These are phyloP conservation scores for Barbus barbus DNA, from an alignment of 2,113 vertebrate genomes.

Conservation along the genomic window DNA sequence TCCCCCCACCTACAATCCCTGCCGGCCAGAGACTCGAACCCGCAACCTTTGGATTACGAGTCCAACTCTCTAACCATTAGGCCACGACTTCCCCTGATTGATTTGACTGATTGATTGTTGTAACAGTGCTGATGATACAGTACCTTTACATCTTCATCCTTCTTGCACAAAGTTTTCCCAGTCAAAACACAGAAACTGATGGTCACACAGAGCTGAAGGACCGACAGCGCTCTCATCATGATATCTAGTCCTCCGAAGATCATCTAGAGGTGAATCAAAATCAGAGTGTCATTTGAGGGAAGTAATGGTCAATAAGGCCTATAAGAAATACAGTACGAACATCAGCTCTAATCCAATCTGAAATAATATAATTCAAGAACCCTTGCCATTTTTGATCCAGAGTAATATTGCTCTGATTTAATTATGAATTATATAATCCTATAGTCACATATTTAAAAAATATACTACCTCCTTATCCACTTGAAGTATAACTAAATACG, in stretches of 20 bases:
- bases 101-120: background rate
- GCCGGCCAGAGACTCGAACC: too few relatives aligned
- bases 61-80: too few relatives aligned
- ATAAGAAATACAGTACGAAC: background rate
- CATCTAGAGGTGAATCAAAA: constrained; percentile 51
- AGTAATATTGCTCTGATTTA: background rate
- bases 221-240: constrained; percentile 59
- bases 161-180: constrained; percentile 60
- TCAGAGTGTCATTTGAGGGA: background rate
- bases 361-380: background rate
- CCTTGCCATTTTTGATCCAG: background rate
- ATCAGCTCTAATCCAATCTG: background rate
- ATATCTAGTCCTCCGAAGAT: background rate
- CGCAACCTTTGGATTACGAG: too few relatives aligned
- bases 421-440: background rate
- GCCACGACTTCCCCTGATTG: too few relatives aligned
- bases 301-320: background rate
- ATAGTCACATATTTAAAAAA: background rate
- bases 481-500: background rate
- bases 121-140: background rate
- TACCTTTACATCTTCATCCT: constrained; percentile 22
- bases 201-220: constrained; percentile 63
- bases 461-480: background rate
- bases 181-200: constrained; percentile 61
- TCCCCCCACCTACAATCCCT: too few relatives aligned